Conservation (phyloP, 2,113 vertebrate genomes). For the Paramisgurnus dabryanus region DNA sequence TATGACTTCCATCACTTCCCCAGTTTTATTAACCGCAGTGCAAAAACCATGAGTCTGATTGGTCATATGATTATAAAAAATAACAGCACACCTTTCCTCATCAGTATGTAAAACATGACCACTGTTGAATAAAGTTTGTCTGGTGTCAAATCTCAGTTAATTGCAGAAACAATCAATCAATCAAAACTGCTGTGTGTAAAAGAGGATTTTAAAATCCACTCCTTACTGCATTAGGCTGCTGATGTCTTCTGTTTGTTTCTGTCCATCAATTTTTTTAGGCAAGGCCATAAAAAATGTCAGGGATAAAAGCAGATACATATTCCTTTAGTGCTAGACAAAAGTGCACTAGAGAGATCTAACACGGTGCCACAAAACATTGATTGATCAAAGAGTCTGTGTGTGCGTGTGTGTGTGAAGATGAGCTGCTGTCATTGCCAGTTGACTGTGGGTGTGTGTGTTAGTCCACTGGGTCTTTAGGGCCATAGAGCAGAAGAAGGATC, state of each 20-base stretch:
- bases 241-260: background rate
- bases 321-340: background rate
- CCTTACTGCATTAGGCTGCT: background rate
- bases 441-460: background rate
- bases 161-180: background rate
- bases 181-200: background rate
- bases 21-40: too few species aligned
- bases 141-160: too few species aligned
- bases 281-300: conserved; percentile 11
- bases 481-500: conserved; percentile 30
- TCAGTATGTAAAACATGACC: too few species aligned
- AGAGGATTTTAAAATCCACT: background rate
- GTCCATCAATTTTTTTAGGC: conserved; percentile 3
- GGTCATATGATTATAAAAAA: background rate
- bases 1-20: too few species aligned
- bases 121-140: too few species aligned
- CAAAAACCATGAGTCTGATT: too few species aligned
- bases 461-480: conserved; percentile 5
- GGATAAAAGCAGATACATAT: conserved; percentile 26
- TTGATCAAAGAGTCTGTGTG: conserved; percentile 18
- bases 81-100: background rate
- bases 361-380: conserved; percentile 4
- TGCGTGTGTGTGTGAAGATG: background rate
- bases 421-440: conserved; percentile 13
- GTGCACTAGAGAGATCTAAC: conserved; percentile 1